phyloP scores from a whole-genome alignment of 2,888 invertebrate species.

The Lymantria monacha region DNA sequence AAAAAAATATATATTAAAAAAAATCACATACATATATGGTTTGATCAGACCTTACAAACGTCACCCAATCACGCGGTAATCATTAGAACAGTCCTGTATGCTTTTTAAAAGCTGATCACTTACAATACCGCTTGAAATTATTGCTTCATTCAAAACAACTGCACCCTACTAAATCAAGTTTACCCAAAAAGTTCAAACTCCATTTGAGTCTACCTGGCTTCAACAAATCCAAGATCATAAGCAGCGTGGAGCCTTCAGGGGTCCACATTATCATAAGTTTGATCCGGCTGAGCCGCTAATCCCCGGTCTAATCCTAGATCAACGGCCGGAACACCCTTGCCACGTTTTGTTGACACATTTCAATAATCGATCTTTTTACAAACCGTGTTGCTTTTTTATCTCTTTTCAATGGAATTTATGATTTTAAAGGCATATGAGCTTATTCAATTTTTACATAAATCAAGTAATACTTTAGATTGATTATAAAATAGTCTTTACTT shows the following conservation, averaged over 20 bases:
- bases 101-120: no score
- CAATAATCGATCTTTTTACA: conserved; percentile 30
- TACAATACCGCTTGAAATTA: no score
- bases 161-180: conserved; percentile 24
- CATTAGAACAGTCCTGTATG: no score
- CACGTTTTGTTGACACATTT: conserved; percentile 17
- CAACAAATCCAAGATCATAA: conserved; percentile 40
- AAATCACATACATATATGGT: no score
- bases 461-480: no score
- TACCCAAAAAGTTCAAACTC: conserved; percentile 22
- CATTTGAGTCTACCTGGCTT: conserved; percentile 32
- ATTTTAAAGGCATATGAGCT: no score
- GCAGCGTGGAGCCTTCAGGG: conserved; percentile 42
- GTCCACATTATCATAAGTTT: conserved; percentile 75
- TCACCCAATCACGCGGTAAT: no score
- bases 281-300: conserved; percentile 57
- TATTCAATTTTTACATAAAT: no score
- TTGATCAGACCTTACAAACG: no score
- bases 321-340: conserved; percentile 18
- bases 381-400: conserved; percentile 1
- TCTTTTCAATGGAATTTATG: not conserved
- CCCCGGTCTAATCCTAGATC: conserved; percentile 57
- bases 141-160: no score
- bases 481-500: no score
- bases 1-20: no score